Evolutionary conservation across 2,888 invertebrate genomes (phyloP), one percentile per base, ranked within the genome.

Genomic region (Atherix ibis): DNA sequence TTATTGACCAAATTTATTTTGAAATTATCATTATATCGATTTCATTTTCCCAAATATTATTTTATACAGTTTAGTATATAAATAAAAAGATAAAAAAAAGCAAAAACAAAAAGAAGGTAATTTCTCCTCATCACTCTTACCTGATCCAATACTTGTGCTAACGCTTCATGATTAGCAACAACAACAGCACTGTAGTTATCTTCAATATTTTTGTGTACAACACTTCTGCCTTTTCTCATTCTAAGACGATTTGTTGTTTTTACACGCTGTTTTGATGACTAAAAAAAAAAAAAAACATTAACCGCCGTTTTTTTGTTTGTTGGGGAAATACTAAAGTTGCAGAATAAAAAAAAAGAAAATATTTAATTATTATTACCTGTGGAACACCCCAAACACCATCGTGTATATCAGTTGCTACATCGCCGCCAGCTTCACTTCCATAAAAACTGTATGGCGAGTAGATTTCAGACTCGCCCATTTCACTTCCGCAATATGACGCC

Each of bases 181-280:
- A 87, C 77, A 22, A 88, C 85, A 27, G 87, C 87, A 13, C 84
- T 84, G 52, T 88, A 88, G 64, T 87, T 87, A 52, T 88, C 87
- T 53, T 88, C 87, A 42, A 88, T 67, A 54, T 76, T 84, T 51
- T 75, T 80, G 56, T 85, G 84, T 8, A 85, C 81, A 42, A 85
- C 76, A 55, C 81, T 82, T 39, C 84, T 69, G 33, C 79, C 81
- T 57, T 84, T 80, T 46, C 82, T 69, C 41, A 81, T 76, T 46
- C 83, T 66, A 42, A 83, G 65, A 53, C 76, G 73, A 50, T 70
- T 72, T 17, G 71, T 72, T 5, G 58, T 54, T 49, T 61, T 59
- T 38, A 48, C 45, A 33, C 56, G 53, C 39, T 48, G 53, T 37
- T 59, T 58, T 40, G 48, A 47, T 39, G 48, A 49, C 56, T 56